phyloP scores from a whole-genome alignment of 23 tunicate genomes.

The Ciona savignyi region DNA sequence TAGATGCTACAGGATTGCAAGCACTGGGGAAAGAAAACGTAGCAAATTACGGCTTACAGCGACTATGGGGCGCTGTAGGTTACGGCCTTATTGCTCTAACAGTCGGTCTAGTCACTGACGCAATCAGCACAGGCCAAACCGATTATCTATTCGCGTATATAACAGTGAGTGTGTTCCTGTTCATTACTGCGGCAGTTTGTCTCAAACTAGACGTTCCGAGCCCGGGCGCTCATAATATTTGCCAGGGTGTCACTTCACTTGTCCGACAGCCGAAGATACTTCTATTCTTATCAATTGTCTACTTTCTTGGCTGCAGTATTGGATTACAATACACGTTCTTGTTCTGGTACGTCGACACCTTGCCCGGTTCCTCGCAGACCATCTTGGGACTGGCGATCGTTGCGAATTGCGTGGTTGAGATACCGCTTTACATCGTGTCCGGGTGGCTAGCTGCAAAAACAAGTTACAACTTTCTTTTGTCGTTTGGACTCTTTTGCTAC shows the following conservation, averaged over 20 bases:
- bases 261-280: conserved; percentile 8
- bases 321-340: conserved; percentile 32
- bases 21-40: conserved; percentile 32
- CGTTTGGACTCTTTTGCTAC: conserved; percentile 27
- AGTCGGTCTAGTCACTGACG: conserved; percentile 27
- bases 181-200: conserved; percentile 16
- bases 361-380: conserved; percentile 26
- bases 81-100: conserved; percentile 55
- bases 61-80: conserved; percentile 76
- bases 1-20: conserved; percentile 66
- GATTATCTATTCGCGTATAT: conserved; percentile 41
- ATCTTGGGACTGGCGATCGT: conserved; percentile 37
- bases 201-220: conserved; percentile 29
- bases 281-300: conserved; percentile 19
- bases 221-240: conserved; percentile 15
- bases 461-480: conserved; percentile 12
- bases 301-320: conserved; percentile 18
- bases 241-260: conserved; percentile 6
- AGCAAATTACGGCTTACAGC: conserved; percentile 44
- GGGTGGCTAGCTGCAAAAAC: conserved; percentile 31
- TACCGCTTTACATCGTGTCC: conserved; percentile 51
- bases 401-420: conserved; percentile 21
- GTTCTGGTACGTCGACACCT: conserved; percentile 44
- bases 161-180: conserved; percentile 5
- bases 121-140: not conserved